Base-by-base conservation (phyloP, 2,113 vertebrate genomes). In the Miniopterus natalensis region DNA sequence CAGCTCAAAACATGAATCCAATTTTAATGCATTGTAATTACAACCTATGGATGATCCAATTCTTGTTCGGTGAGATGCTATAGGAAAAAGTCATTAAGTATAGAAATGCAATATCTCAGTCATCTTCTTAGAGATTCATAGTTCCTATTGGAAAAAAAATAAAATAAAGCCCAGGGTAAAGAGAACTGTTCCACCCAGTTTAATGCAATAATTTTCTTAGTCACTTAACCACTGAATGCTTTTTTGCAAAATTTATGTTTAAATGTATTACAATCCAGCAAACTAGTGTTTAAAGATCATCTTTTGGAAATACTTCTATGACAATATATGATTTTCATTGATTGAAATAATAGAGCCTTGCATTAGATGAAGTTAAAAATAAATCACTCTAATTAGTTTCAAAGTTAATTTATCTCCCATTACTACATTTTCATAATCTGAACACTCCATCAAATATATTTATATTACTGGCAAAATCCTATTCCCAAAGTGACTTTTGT, bases 341-440 rank as follows among this genome's bases (percentile, higher is more conserved):
- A 80, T 42, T 75, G 27, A 73, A 88, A 88, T 55, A 95, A 71
- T 1, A 65, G 47, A 88, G n/a, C 3, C 11, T 42, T 71, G 11
- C 61, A 21, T 57, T 89, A 70, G 21, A 74, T 90, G 27, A 53
- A 17, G 25, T 84, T 94, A 89, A 86, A 96, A 86, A 81, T 70
- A 75, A 89, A 57, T 92, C 27, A 78, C 18, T 84, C 14, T 77
- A 74, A 84, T 36, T 85, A 49, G 45, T 84, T 89, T 92, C 53
- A 81, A 65, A 71, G 29, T 85, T 55, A 75, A 75, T 63, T 42
- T 68, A 73, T 73, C 88, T 93, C 45, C 23, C 13, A 42, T 86
- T 89, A 55, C 17, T 93, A 79, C 21, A 78, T 88, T 23, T 73
- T 68, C 14, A 20, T 51, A 75, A 40, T 81, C 17, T 89, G 49